These are phyloP conservation scores for Xiphophorus birchmanni DNA, from an alignment of 2,797 vertebrate species.

Conservation along the genomic window DNA sequence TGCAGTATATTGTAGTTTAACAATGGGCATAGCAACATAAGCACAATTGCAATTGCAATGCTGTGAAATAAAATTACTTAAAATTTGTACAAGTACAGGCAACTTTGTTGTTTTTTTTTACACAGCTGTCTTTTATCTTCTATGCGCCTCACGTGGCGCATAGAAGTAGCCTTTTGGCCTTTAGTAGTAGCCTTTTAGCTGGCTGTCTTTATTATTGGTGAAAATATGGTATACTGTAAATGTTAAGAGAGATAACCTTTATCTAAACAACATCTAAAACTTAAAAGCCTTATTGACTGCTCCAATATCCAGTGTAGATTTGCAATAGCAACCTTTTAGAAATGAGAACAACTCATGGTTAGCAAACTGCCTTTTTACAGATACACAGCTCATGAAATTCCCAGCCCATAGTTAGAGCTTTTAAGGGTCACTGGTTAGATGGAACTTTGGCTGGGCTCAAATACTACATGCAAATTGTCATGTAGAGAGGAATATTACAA, in stretches of 20 bases:
- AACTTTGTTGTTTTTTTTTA: neutral
- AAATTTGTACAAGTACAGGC: neutral
- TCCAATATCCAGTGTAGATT: constrained; percentile 12
- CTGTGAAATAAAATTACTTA: constrained; percentile 23
- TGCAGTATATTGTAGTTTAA: constrained; percentile 12
- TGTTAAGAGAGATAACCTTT: constrained; percentile 4
- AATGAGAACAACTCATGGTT: constrained; percentile 12
- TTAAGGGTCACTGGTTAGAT: constrained; percentile 7
- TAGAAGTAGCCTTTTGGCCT: no score
- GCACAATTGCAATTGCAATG: constrained; percentile 26
- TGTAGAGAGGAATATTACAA: constrained; percentile 29
- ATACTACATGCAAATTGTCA: constrained; percentile 41
- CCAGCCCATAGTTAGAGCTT: constrained; percentile 2
- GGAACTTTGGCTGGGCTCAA: constrained; percentile 11
- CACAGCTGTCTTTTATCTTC: neutral
- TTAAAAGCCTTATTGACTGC: neutral
- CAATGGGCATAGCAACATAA: neutral
- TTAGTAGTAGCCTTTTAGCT: neutral
- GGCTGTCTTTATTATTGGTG: neutral
- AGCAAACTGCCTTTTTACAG: constrained; percentile 26
- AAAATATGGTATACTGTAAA: neutral
- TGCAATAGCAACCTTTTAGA: neutral
- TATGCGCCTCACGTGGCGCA: neutral
- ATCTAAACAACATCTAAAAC: neutral
- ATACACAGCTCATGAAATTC: constrained; percentile 30